phyloP scores from a whole-genome alignment of 2,888 invertebrate species.

The Eurytoma adleriae region DNA sequence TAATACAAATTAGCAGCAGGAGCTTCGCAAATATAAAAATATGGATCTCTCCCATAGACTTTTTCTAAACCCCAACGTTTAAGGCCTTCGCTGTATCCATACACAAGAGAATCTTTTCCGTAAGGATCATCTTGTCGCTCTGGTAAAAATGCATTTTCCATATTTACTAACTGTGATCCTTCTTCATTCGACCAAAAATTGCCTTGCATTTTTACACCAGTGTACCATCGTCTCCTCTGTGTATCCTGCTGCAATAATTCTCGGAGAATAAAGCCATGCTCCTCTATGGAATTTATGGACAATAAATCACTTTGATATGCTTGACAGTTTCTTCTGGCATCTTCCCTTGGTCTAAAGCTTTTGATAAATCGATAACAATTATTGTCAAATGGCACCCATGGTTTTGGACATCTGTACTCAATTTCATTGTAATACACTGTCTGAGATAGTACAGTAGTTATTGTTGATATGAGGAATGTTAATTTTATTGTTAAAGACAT shows the following conservation, averaged over 20 bases:
- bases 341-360: constrained; percentile 88
- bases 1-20: constrained; percentile 85
- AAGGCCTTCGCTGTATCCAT: constrained; percentile 79
- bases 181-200: constrained; percentile 92
- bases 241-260: constrained; percentile 90
- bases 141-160: constrained; percentile 90
- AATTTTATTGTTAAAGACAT: constrained; percentile 50
- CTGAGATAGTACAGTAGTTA: constrained; percentile 60
- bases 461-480: constrained; percentile 34
- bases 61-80: constrained; percentile 92
- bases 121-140: constrained; percentile 77
- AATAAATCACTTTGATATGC: constrained; percentile 89
- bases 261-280: constrained; percentile 91
- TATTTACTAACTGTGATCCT: constrained; percentile 85
- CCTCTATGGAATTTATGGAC: constrained; percentile 88
- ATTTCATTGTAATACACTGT: constrained; percentile 64
- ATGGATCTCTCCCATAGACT: constrained; percentile 86
- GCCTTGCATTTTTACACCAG: constrained; percentile 86
- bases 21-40: constrained; percentile 93
- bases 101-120: constrained; percentile 86
- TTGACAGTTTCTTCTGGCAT: constrained; percentile 89
- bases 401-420: constrained; percentile 83
- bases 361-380: constrained; percentile 94
- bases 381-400: constrained; percentile 90
- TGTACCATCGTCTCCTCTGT: constrained; percentile 91